Base-by-base conservation (phyloP, 2,888 invertebrate species). In the Heteromurus nitidus region DNA sequence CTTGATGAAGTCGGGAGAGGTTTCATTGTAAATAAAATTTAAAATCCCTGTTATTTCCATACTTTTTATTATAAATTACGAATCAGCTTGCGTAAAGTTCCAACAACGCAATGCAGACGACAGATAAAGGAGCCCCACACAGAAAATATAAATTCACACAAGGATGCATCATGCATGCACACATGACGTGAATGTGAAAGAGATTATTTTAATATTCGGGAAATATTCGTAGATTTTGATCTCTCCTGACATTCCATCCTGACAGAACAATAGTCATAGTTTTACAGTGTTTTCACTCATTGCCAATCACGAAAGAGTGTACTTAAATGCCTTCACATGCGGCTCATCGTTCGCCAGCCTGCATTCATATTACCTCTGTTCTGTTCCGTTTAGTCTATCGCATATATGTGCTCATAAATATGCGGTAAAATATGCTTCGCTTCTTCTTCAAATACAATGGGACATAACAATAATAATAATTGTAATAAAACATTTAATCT, bases 191-290 rank as follows among this genome's bases (percentile, higher is more conserved):
- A 64, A 64, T 42, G 44, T 64, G 26, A 67, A 28, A 20, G 36
- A 44, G 67, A 58, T 18, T 68, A 76, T 58, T 55, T 11, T 20
- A 53, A 28, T 58, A 62, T 50, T 42, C 36, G 75, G 68, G 76
- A 76, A 76, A 77, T 28, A 26, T 16, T 47, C 44, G 5, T 13
- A 60, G 67, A 73, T 82, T 67, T 60, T 36, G 55, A 55, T 70
- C 70, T 67, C 36, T 65, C 42, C 53, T 83, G 76, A 69, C 80
- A 76, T 80, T 83, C 77, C 68, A 72, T 53, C 55, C 58, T 83
- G 83, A 83, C 83, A 83, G 83, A 81, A 83, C 83, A 83, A 83
- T 83, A 77, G 83, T 55, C 60, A 75, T 58, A 72, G 68, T 50
- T 69, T 70, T 70, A 67, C 44, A 44, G 28, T 70, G 44, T 82